Conservation (phyloP, 2,797 vertebrate species). For the Cryptoblepharus egeriae region DNA sequence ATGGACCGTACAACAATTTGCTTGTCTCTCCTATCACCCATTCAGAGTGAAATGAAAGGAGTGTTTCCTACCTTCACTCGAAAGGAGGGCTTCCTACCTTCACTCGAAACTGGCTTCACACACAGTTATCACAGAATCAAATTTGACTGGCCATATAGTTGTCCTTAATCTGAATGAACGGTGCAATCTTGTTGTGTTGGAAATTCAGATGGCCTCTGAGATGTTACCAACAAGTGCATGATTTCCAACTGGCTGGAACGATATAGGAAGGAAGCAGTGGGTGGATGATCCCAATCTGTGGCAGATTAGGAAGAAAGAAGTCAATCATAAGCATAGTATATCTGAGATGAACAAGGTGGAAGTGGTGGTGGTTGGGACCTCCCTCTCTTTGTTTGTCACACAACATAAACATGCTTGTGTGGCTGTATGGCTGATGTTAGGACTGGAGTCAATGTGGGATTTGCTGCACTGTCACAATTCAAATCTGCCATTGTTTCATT, state of each 20-base stretch:
- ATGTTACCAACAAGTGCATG: background rate
- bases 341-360: background rate
- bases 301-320: background rate
- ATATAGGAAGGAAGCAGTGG: background rate
- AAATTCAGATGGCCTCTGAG: background rate
- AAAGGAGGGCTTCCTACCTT: background rate
- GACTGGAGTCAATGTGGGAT: background rate
- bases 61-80: background rate
- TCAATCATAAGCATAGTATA: too few species aligned
- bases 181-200: background rate
- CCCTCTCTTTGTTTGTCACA: too few species aligned
- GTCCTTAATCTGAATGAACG: background rate
- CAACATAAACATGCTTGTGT: too few species aligned
- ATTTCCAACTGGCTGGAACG: background rate
- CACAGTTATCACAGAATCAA: background rate
- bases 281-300: background rate
- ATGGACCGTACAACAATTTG: background rate
- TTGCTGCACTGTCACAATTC: background rate
- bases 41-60: background rate
- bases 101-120: background rate
- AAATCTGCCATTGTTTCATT: background rate
- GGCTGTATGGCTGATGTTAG: too few species aligned
- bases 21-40: background rate
- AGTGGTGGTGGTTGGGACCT: background rate
- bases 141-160: background rate